Evolutionary conservation across 1,140 invertebrate species (phyloP), one percentile per base, ranked within the genome.

Genomic region (Agraylea sexmaculata): DNA sequence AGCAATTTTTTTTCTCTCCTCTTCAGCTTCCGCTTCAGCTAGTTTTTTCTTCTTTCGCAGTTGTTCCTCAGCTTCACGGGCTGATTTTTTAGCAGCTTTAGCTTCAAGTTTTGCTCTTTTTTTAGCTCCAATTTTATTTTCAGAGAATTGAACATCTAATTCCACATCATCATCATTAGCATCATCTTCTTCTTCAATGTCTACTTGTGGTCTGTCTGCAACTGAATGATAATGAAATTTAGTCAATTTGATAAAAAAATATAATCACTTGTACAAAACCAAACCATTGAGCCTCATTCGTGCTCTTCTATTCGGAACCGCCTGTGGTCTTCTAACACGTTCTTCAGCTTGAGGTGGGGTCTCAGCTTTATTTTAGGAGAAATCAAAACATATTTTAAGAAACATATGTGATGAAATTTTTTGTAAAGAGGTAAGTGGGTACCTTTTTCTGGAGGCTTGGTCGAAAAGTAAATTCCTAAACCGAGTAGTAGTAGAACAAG

Each of bases 41-140:
- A 77, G 75, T 51, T 81, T 83, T 33, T 71, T 73, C 32, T 87
- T 76, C 50, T 84, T 80, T 27, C 83, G 64, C 27, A 78, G 68
- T 37, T 75, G 69, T 47, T 83, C 75, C 50, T 83, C 76, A 7
- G 71, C 75, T 69, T 95, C 89, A 52, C 90, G 73, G 36, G 80
- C 74, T 6, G 77, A 71, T 54, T 83, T 85, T 52, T 83, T 91
- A 48, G 94, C 89, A 37, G 88, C 85, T 60, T 97, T 97, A 0
- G 85, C 83, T 68, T 91, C 86, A 31, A 93, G 55, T 61, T 93
- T 93, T 1, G 87, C 87, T 15, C 80, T 60, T 61, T 92, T 93
- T 62, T 97, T 97, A 0, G 88, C 81, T 5, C 93, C 93, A 53
- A 96, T 75, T 69, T 93, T 95, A 4, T 41, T 41, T 15, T 16